Base-by-base conservation (phyloP, 2,113 vertebrate genomes). In the Sialia sialis region DNA sequence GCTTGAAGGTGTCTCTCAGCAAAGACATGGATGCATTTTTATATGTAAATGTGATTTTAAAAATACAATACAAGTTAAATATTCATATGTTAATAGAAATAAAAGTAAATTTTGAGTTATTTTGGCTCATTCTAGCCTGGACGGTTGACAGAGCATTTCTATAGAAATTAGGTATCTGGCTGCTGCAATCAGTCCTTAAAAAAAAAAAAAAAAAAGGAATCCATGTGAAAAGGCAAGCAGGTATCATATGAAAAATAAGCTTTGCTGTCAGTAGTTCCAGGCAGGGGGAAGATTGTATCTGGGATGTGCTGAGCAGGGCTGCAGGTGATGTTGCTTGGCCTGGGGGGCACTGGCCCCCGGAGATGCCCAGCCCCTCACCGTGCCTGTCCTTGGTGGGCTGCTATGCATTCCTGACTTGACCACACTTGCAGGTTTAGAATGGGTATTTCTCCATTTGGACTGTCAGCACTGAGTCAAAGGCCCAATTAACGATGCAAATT, bases 241-340 rank as follows among this genome's bases (percentile, higher is more conserved):
- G 8, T 11, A 25, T 27, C 7, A 13, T 7, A 17, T 34, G 60
- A 19, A 19, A 49, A 32, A 8, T 21, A 25, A 2, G n/a, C 13
- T 3, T 29, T 6, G 2, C 29, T 59, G 32, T 34, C 10, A 3
- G 30, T 6, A 23, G 27, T 5, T 46, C 16, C 20, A 25, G 76
- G n/a, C 36, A 27, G 54, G 54, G 44, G 32, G 38, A 32, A 27
- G 44, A 2, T 8, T 11, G 4, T 25, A 20, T 51, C 25, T 59
- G 44, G 36, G 44, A 36, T 0, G 1, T 19, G 41, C 12, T 3
- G 32, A 9, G 39, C 0, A 0, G 32, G 18, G 21, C 46, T 63
- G 44, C 2, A 11, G 29, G 6, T 4, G 43, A 22, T 13, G 39
- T 0, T 8, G 34, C 20, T 44, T 16, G 25, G 41, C 44, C 16